These are phyloP conservation scores for Naja naja DNA, from an alignment of 2,113 vertebrate species.

Conservation along the genomic window DNA sequence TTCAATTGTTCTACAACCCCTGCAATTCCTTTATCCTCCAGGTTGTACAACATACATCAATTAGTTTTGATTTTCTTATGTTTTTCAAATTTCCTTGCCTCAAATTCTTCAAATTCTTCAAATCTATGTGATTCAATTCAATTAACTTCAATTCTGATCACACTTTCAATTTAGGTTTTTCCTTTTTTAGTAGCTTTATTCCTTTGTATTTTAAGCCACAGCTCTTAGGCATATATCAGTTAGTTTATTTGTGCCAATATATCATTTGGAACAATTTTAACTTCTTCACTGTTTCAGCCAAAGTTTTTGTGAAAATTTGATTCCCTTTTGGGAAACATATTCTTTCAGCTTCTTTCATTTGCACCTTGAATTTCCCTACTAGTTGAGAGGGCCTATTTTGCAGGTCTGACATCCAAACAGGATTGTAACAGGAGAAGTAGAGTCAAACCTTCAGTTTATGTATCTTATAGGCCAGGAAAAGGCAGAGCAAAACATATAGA, in stretches of 20 bases:
- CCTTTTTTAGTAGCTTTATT: neutral
- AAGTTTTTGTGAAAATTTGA: neutral
- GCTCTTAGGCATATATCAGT: neutral
- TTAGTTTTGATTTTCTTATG: no score
- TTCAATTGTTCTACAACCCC: no score
- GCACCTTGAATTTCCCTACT: neutral
- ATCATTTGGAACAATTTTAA: neutral
- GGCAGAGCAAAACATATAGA: slow-evolving; percentile 14
- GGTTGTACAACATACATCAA: no score
- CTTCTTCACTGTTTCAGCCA: neutral
- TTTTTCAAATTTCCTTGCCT: no score
- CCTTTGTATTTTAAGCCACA: neutral
- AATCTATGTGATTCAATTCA: no score
- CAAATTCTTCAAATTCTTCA: no score
- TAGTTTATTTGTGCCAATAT: neutral
- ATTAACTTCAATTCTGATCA: no score
- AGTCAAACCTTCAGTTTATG: neutral
- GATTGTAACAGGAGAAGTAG: neutral
- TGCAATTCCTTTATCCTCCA: no score
- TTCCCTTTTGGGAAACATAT: neutral
- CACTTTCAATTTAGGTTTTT: neutral
- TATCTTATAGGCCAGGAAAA: slow-evolving; percentile 23
- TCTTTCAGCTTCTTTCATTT: neutral
- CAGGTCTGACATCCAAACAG: neutral
- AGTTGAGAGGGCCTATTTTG: neutral